phyloP scores from a whole-genome alignment of 1,140 invertebrate species.

The Sminthurides bifidus region DNA sequence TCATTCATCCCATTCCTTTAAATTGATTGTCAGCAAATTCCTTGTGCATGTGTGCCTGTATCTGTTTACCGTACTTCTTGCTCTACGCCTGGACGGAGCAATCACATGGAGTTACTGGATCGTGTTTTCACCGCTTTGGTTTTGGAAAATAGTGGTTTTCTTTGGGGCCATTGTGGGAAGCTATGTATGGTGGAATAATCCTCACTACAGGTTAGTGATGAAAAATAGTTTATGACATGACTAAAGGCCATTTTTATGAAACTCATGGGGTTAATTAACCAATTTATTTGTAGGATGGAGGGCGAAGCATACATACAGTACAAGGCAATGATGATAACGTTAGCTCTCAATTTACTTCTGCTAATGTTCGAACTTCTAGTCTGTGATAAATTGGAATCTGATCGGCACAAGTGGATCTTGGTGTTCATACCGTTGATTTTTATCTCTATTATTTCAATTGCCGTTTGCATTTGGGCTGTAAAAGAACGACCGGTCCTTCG shows the following conservation, averaged over 20 bases:
- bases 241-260: background rate
- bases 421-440: slow-evolving; percentile 94
- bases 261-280: background rate
- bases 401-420: slow-evolving; percentile 83
- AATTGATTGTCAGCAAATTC: slow-evolving; percentile 69
- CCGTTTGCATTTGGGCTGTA: slow-evolving; percentile 93
- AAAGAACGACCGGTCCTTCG: slow-evolving; percentile 94
- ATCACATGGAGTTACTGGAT: slow-evolving; percentile 89
- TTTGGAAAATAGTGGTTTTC: slow-evolving; percentile 88
- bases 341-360: slow-evolving; percentile 83
- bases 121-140: slow-evolving; percentile 88
- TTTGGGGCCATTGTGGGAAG: slow-evolving; percentile 76
- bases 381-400: slow-evolving; percentile 84
- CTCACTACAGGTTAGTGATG: slow-evolving; percentile 63
- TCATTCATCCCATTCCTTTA: background rate
- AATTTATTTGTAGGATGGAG: slow-evolving; percentile 56
- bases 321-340: slow-evolving; percentile 51
- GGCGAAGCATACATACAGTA: slow-evolving; percentile 92
- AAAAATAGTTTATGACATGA: background rate
- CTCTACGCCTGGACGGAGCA: slow-evolving; percentile 72
- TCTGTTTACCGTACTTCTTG: slow-evolving; percentile 77
- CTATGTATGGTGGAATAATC: slow-evolving; percentile 88
- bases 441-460: slow-evolving; percentile 88
- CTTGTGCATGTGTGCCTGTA: slow-evolving; percentile 84
- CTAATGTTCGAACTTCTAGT: slow-evolving; percentile 93